Base-by-base conservation (phyloP, 2,888 invertebrate genomes). In the Eugnorisma glareosa region DNA sequence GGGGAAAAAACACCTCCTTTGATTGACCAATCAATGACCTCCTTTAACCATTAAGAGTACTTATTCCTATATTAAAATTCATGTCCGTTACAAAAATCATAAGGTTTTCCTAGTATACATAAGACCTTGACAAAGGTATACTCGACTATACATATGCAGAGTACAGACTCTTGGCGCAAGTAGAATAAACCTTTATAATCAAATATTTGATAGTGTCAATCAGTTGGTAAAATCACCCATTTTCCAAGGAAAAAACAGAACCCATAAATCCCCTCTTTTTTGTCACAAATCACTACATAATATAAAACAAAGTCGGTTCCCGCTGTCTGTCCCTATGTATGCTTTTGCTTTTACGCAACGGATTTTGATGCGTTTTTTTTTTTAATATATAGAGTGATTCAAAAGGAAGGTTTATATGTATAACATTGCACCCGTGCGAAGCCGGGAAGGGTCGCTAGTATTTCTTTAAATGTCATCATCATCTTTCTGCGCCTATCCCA, bases 61-160 rank as follows among this genome's bases (percentile, higher is more conserved):
- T 21, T n/a, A 31, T 28, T 40, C 15, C 10, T 2, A 45, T 51
- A 48, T 74, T 67, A 21, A 81, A 59, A 79, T 67, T 79, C 79
- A 74, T 37, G 61, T 54, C 82, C 51, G 37, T 31, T 61, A 37
- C 15, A 43, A 51, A 68, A 67, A 43, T 2, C 1, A 67, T 24
- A 43, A 59, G 5, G 15, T 40, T 57, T 72, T 45, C 13, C 54
- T 40, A 31, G 24, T 40, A 10, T 54, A 28, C 28, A 15, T 7
- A 28, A 15, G 4, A 73, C 81, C 74, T 81, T 73, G 73, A 45
- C 18, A 80, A 35, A 57, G 21, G 21, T 40, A n/a, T 13, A 28
- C 21, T 63, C n/a, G 2, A n/a, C 51, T 51, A 51, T n/a, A n/a
- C n/a, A n/a, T 21, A 43, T 18, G 6, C 48, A 31, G 31, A 31